Evolutionary conservation across 1,140 invertebrate genomes (phyloP).

Genomic region (Thereuonema tuberculata): DNA sequence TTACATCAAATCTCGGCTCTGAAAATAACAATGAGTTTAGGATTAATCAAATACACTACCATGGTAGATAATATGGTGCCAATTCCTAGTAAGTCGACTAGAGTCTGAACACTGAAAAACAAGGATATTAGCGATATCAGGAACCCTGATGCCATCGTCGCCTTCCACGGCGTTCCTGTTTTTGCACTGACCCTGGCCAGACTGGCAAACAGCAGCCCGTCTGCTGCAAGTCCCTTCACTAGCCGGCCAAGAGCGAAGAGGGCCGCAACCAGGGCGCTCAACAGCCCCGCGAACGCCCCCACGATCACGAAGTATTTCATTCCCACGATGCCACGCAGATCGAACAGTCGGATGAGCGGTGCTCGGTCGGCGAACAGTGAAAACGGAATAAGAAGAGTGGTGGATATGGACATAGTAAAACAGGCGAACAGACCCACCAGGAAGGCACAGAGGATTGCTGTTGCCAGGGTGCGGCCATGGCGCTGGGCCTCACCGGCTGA

Average conservation of each 20-base stretch:
- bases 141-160: constrained; percentile 1
- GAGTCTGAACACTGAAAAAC: constrained; percentile 10
- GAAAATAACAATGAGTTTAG: no score
- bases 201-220: constrained; percentile 30
- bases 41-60: no score
- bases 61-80: constrained; percentile 15
- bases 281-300: constrained; percentile 12
- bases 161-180: constrained; percentile 2
- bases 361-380: constrained; percentile 8
- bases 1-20: no score
- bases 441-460: constrained; percentile 10
- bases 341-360: constrained; percentile 13
- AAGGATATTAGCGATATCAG: constrained; percentile 9
- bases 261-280: constrained; percentile 6
- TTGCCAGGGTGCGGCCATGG: neutral
- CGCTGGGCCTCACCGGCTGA: neutral
- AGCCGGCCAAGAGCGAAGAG: constrained; percentile 13
- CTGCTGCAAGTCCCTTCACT: constrained; percentile 27
- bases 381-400: constrained; percentile 10
- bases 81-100: constrained; percentile 16
- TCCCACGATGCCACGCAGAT: constrained; percentile 2
- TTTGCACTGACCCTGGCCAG: constrained; percentile 2
- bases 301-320: constrained; percentile 13
- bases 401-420: constrained; percentile 4
- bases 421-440: constrained; percentile 7